A percentile compares a stretch with the other conserved stretches of the same genome.
phyloP scores from a whole-genome alignment of 2,113 vertebrate species.

The Onychostoma macrolepis region DNA sequence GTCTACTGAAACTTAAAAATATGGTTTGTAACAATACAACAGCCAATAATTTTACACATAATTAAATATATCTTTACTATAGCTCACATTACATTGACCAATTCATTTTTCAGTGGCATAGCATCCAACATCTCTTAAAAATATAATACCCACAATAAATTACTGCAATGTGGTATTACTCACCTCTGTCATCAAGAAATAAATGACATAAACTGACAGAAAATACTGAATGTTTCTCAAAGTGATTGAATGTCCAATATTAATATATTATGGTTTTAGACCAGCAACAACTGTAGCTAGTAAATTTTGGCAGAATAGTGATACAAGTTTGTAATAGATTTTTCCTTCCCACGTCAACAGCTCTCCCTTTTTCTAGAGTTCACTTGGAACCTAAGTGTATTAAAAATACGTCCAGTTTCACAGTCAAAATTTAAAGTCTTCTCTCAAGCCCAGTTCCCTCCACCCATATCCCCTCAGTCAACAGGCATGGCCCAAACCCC shows the following conservation, averaged over 20 bases:
- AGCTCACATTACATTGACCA: not conserved
- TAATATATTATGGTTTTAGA: not conserved
- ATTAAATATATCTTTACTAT: not conserved
- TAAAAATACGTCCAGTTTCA: slow-evolving; percentile 31
- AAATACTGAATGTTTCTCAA: not conserved
- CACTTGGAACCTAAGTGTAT: not conserved
- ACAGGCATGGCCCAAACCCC: slow-evolving; percentile 73
- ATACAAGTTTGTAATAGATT: not conserved
- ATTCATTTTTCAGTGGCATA: not conserved
- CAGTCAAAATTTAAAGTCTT: slow-evolving; percentile 47
- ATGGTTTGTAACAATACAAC: not conserved
- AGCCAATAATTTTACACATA: not conserved
- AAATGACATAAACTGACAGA: not conserved
- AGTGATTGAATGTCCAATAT: not conserved
- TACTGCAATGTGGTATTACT: not conserved
- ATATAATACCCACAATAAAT: slow-evolving; percentile 15
- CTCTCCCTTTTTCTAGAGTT: slow-evolving; percentile 13
- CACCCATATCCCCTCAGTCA: slow-evolving; percentile 69
- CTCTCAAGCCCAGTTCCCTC: slow-evolving; percentile 67
- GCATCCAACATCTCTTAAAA: not conserved
- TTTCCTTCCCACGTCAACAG: slow-evolving; percentile 27
- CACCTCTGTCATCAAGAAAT: not conserved
- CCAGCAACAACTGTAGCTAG: not conserved
- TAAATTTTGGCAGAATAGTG: not conserved
- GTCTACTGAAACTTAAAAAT: not conserved